A percentile compares a stretch with the other conserved stretches of the same genome.
These are phyloP conservation scores for Danio kyathit DNA, from an alignment of 2,797 vertebrate genomes.

Conservation along the genomic window DNA sequence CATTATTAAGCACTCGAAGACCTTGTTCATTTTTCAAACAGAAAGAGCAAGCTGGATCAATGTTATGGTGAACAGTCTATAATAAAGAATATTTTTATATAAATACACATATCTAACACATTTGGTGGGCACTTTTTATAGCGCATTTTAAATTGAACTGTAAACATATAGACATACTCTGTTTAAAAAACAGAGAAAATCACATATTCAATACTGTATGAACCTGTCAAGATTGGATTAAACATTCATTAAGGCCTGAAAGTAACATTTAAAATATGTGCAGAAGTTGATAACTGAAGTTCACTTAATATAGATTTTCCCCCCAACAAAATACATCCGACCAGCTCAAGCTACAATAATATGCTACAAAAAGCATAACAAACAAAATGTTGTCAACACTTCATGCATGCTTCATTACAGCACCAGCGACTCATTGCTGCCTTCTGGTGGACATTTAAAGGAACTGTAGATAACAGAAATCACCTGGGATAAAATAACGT, in stretches of 20 bases:
- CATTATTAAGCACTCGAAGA: too few relatives aligned
- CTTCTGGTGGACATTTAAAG: slow-evolving; percentile 27
- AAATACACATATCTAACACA: not conserved
- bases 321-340: not conserved
- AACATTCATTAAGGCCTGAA: not conserved
- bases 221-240: not conserved
- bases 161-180: slow-evolving; percentile 6
- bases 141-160: not conserved
- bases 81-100: not conserved
- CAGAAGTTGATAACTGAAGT: too few relatives aligned
- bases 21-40: not conserved
- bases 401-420: not conserved
- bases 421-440: slow-evolving; percentile 21
- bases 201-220: not conserved
- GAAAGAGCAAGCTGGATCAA: not conserved
- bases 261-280: not conserved
- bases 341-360: not conserved
- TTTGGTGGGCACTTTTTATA: not conserved
- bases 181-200: not conserved
- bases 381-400: not conserved
- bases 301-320: not conserved
- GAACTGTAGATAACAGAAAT: not conserved
- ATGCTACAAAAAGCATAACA: not conserved
- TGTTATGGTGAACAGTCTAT: slow-evolving; percentile 9
- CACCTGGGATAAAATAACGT: not conserved